Conservation (phyloP, 2,797 vertebrate genomes). For the Lerista edwardsae region DNA sequence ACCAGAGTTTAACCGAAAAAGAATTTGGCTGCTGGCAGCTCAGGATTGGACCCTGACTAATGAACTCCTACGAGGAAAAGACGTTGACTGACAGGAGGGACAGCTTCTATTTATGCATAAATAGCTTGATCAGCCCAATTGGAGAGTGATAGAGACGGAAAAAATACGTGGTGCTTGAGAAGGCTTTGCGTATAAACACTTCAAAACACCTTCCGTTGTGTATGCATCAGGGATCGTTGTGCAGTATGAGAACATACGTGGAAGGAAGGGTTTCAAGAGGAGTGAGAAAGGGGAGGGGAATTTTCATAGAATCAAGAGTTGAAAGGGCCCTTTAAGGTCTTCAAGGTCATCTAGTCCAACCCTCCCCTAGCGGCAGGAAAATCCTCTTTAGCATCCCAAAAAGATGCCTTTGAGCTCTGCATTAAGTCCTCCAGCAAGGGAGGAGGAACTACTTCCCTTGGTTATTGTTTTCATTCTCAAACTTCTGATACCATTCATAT, state of each 20-base stretch:
- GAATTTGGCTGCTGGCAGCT: neutral
- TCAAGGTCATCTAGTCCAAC: no score
- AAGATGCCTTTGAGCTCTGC: no score
- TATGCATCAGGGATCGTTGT: neutral
- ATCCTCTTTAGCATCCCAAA: no score
- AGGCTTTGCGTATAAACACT: constrained; percentile 49
- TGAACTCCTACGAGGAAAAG: constrained; percentile 19
- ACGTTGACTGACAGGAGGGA: constrained; percentile 56
- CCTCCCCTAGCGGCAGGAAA: no score
- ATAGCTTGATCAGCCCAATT: constrained; percentile 52
- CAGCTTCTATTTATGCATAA: constrained; percentile 66
- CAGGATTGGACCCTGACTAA: neutral
- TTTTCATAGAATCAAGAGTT: no score
- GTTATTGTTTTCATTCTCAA: no score
- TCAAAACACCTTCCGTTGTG: constrained; percentile 5
- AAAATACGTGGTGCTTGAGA: constrained; percentile 36
- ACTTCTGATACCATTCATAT: no score
- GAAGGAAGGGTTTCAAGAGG: constrained; percentile 5
- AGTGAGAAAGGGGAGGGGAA: neutral
- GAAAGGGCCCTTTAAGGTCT: no score
- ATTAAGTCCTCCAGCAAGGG: no score
- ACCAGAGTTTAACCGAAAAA: no score
- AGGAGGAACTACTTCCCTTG: no score
- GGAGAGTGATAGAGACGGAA: constrained; percentile 49
- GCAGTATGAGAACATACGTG: constrained; percentile 31